Conservation (phyloP, 1,140 invertebrate genomes). For the Intoshia linei region DNA sequence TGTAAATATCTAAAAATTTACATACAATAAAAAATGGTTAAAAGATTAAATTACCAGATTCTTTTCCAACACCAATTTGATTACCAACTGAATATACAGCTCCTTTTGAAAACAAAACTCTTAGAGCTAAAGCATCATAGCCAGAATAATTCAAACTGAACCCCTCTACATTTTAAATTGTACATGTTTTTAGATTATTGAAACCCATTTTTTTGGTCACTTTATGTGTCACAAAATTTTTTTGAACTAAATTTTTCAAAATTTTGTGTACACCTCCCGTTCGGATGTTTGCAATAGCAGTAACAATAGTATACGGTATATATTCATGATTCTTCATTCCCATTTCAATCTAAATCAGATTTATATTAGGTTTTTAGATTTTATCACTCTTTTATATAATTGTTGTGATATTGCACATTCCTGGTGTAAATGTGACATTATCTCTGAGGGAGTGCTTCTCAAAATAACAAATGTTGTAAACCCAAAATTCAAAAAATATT, state of each 20-base stretch:
- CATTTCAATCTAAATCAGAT: conserved; percentile 54
- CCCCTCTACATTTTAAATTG: conserved; percentile 29
- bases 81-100: conserved; percentile 58
- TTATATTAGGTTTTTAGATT: conserved; percentile 1
- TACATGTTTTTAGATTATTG: too few species aligned
- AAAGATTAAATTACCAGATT: conserved; percentile 29
- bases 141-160: conserved; percentile 73
- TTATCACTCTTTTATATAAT: conserved; percentile 1
- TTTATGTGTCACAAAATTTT: conserved; percentile 57
- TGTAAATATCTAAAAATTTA: conserved; percentile 41
- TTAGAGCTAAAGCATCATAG: conserved; percentile 79
- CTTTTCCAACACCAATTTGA: conserved; percentile 91
- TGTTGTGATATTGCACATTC: not conserved
- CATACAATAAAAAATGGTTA: not conserved
- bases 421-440: not conserved
- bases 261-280: conserved; percentile 69
- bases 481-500: not conserved
- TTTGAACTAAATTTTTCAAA: conserved; percentile 53
- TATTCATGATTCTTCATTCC: conserved; percentile 97
- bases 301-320: conserved; percentile 49
- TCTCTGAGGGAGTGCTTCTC: not conserved
- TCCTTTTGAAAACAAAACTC: conserved; percentile 42
- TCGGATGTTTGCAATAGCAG: conserved; percentile 63
- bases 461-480: not conserved
- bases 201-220: conserved; percentile 31